phyloP scores from a whole-genome alignment of 1,140 invertebrate species.

The Musca vetustissima region DNA sequence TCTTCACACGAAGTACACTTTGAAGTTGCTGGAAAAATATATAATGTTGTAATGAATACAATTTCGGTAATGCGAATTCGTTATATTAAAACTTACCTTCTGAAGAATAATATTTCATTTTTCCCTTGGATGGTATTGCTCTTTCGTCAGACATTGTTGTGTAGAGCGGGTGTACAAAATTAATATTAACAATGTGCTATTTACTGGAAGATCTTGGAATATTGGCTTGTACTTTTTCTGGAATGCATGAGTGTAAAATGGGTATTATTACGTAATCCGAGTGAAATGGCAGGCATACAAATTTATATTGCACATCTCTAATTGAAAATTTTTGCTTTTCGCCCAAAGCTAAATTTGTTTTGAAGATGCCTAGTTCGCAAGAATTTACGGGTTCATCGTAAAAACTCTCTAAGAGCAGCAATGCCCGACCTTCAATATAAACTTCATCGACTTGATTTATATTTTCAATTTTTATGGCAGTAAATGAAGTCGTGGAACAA shows the following conservation, averaged over 20 bases:
- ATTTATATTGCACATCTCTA: background rate
- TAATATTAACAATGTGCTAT: too few species aligned
- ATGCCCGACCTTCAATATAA: background rate
- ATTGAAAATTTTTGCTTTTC: constrained; percentile 2
- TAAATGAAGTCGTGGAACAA: background rate
- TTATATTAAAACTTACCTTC: background rate
- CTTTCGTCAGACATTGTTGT: background rate
- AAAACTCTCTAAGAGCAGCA: background rate
- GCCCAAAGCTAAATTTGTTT: background rate
- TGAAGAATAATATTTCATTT: background rate
- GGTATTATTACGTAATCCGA: background rate
- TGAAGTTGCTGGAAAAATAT: too few species aligned
- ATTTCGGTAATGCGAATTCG: background rate
- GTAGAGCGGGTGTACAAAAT: too few species aligned
- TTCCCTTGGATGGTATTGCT: background rate
- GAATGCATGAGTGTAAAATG: background rate
- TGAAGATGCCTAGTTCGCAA: background rate
- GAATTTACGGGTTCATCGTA: background rate
- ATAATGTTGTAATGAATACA: too few species aligned
- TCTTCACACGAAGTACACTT: too few species aligned
- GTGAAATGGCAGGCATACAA: background rate
- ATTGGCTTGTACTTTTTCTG: too few species aligned
- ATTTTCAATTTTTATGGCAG: background rate
- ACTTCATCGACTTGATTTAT: background rate
- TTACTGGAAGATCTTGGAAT: too few species aligned